Evolutionary conservation across 2,888 invertebrate genomes (phyloP), one percentile per base, ranked within the genome.

Genomic region (Dicranocentrus wangi): DNA sequence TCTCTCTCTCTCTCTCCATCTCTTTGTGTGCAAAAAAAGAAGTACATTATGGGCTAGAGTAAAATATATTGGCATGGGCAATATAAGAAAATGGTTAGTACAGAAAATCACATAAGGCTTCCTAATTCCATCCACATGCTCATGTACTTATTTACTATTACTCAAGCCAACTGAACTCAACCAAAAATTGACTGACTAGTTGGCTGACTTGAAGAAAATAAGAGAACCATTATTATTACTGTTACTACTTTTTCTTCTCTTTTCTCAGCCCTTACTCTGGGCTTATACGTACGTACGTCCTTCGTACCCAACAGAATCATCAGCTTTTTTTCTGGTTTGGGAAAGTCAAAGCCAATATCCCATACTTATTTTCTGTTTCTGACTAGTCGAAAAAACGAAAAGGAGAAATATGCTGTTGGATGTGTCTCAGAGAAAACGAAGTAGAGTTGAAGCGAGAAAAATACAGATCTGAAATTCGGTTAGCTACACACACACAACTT

Each of bases 61-160:
- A 63, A 73, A 73, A 73, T 53, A 61, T 72, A 73, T 73, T 63
- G 65, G 27, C 61, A 73, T 73, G 51, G 65, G 27, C 71, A 58
- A 58, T 70, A 61, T 61, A 61, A 32, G 61, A 28, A 61, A 61
- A 61, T 32, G 32, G 39, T 5, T 47, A 42, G 17, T 39, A 19
- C 65, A 39, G 25, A 65, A 51, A 51, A 69, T 47, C 66, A 47
- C 66, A 51, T 66, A 47, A 13, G 66, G 53, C 21, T 55, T 69
- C 55, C 69, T 69, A 69, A 69, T 69, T 69, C 55, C 55, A 21
- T 69, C 27, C 32, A 32, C 55, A 32, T 39, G 63, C 63, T 63
- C 39, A 32, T 61, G 28, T 61, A 2, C 25, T 8, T 19, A 27
- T 27, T 10, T 25, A 25, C 25, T 8, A 10, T 17, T 58, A 17